Base-by-base conservation (phyloP, 2,113 vertebrate species). In the Tretioscincus oriximinensis region DNA sequence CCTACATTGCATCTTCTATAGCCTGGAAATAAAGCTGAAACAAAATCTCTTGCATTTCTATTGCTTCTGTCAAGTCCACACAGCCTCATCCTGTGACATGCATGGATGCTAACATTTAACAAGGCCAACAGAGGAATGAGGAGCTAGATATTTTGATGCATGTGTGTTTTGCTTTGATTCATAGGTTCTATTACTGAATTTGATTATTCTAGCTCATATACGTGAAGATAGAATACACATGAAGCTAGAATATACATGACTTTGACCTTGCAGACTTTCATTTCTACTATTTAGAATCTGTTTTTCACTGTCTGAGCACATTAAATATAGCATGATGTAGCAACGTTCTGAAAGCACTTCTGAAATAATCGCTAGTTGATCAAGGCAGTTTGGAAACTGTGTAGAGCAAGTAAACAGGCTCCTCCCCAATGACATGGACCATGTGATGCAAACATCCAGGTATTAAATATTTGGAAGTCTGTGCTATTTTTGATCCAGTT, bases 221-320 rank as follows among this genome's bases (percentile, higher is more conserved):
- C 41, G 47, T 1, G 5, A 0, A 41, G 35, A 2, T 41, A 41
- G 35, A 41, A 41, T 41, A 5, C 5, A 41, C 35, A 41, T 41
- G 35, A 41, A 41, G 35, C 35, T 41, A 41, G 35, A 41, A 0
- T 28, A 51, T 76, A 70, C 75, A 78, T 1, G 0, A 76, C 20
- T 61, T 22, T 82, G 81, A 79, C 76, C 67, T 83, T 86, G 68
- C 28, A 81, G 81, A 81, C 85, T 54, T 51, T 76, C 31, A 22
- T 89, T 85, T 14, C 69, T n/a, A 81, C 41, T 69, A 77, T 76
- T 84, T 84, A 73, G 51, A 79, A 49, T 31, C 84, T 73, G 22
- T 24, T 9, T 49, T 70, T 83, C 76, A 35, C 76, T 81, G 18
- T 47, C 80, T 84, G 70, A 9, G 72, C 68, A 69, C 31, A 76